phyloP scores from a whole-genome alignment of 2,113 vertebrate genomes.

The Marcusenius ussheri region DNA sequence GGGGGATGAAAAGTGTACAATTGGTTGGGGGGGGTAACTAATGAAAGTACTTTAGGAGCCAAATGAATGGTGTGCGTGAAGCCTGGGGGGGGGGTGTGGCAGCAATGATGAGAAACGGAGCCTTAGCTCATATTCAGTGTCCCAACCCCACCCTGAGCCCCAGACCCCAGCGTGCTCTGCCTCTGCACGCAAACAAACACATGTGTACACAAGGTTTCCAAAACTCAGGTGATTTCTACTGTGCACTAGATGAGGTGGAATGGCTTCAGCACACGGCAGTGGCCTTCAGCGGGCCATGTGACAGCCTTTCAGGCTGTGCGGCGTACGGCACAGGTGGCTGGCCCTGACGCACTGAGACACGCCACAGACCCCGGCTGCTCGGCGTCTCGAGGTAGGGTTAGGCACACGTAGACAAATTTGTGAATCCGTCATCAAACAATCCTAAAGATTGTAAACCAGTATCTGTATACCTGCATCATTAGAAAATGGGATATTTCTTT shows the following conservation, averaged over 20 bases:
- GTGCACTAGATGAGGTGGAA: conserved; percentile 42
- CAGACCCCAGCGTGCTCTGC: conserved; percentile 22
- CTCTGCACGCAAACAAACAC: not conserved
- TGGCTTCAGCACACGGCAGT: conserved; percentile 22
- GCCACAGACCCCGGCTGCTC: conserved; percentile 8
- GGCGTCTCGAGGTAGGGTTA: conserved; percentile 32
- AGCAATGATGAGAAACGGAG: conserved; percentile 58
- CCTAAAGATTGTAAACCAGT: conserved; percentile 21
- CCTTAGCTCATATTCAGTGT: conserved; percentile 48
- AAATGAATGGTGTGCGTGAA: conserved; percentile 22
- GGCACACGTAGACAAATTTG: conserved; percentile 28
- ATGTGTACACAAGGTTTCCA: conserved; percentile 48
- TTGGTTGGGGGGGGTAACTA: conserved; percentile 28
- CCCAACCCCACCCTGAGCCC: conserved; percentile 33
- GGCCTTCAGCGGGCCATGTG: conserved; percentile 49
- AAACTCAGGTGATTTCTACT: conserved; percentile 86
- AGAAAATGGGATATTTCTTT: conserved; percentile 35
- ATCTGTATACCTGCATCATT: conserved; percentile 34
- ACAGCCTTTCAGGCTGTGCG: not conserved
- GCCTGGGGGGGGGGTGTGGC: conserved; percentile 34
- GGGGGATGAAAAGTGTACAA: conserved; percentile 32
- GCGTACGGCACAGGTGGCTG: not conserved
- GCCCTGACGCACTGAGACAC: not conserved
- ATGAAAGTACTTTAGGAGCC: conserved; percentile 20
- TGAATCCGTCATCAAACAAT: conserved; percentile 28